Conservation (phyloP, 37 sponge, comb jelly and placozoan genomes). For the Tethya wilhelma region DNA sequence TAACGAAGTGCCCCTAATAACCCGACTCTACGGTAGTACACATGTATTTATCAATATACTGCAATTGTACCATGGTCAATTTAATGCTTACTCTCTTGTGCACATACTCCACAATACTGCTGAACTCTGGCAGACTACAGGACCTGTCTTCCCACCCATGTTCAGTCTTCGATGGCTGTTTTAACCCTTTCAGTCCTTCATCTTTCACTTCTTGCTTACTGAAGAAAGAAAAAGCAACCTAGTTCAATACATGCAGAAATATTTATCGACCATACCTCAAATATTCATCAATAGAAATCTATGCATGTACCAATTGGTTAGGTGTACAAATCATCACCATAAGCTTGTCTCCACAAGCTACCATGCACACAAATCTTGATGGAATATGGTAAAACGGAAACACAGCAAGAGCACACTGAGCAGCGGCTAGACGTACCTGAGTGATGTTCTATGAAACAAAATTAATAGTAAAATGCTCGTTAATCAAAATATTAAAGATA, state of each 20-base stretch:
- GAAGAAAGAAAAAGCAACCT: background rate
- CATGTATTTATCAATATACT: too few relatives aligned
- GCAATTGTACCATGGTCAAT: too few relatives aligned
- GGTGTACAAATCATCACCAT: background rate
- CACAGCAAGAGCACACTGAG: conserved; percentile 40
- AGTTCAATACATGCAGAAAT: background rate
- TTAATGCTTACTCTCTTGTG: conserved; percentile 35
- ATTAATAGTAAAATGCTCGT: too few relatives aligned
- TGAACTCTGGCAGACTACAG: conserved; percentile 30
- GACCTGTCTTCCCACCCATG: background rate
- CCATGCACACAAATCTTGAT: conserved; percentile 70
- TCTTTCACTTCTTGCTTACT: conserved; percentile 61
- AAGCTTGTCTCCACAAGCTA: conserved; percentile 78
- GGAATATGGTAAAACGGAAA: conserved; percentile 68
- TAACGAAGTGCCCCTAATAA: too few relatives aligned
- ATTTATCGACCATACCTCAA: background rate
- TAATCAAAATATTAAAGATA: background rate
- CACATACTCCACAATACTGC: conserved; percentile 47
- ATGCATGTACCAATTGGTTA: background rate
- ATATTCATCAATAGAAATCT: background rate
- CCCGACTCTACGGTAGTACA: too few relatives aligned
- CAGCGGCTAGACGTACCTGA: conserved; percentile 37
- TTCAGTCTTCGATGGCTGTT: background rate
- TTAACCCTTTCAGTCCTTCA: conserved; percentile 60
- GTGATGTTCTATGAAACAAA: conserved; percentile 36